Conservation (phyloP, 2,888 invertebrate genomes). For the Buathra laborator region DNA sequence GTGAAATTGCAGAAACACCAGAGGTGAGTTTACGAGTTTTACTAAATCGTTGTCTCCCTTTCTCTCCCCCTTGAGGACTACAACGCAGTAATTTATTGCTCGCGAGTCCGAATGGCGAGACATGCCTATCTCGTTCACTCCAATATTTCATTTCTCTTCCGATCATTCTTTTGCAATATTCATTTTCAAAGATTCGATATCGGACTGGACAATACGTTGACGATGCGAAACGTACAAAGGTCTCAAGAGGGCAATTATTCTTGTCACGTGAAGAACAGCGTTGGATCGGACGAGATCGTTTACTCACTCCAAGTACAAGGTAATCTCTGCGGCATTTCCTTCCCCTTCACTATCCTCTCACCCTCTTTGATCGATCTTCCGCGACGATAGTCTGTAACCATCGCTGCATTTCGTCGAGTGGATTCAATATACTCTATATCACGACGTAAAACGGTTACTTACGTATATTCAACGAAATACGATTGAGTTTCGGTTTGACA, state of each 20-base stretch:
- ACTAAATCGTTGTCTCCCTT: background rate
- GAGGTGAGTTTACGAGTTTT: conserved; percentile 75
- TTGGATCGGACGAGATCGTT: conserved; percentile 86
- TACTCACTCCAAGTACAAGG: conserved; percentile 87
- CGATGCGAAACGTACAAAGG: conserved; percentile 86
- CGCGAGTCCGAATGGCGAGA: background rate
- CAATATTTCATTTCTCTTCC: background rate
- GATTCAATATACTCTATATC: conserved; percentile 31
- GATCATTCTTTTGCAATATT: conserved; percentile 9
- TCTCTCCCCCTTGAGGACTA: no score
- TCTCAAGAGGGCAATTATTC: conserved; percentile 87
- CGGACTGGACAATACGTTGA: conserved; percentile 86
- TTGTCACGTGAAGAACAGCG: conserved; percentile 86
- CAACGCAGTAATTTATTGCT: background rate
- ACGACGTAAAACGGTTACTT: conserved; percentile 23
- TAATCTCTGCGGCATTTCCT: conserved; percentile 72
- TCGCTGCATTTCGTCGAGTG: background rate
- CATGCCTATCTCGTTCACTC: background rate
- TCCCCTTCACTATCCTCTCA: background rate
- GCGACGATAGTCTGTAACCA: conserved; percentile 1
- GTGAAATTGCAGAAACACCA: conserved; percentile 81
- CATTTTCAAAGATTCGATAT: conserved; percentile 82
- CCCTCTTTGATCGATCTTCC: conserved; percentile 56
- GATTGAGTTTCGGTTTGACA: conserved; percentile 49
- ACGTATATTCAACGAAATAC: conserved; percentile 48